Percentiles rank a stretch among this genome's conserved stretches.
Evolutionary conservation across 2,797 vertebrate species (phyloP).

Genomic region (Eptatretus atami): DNA sequence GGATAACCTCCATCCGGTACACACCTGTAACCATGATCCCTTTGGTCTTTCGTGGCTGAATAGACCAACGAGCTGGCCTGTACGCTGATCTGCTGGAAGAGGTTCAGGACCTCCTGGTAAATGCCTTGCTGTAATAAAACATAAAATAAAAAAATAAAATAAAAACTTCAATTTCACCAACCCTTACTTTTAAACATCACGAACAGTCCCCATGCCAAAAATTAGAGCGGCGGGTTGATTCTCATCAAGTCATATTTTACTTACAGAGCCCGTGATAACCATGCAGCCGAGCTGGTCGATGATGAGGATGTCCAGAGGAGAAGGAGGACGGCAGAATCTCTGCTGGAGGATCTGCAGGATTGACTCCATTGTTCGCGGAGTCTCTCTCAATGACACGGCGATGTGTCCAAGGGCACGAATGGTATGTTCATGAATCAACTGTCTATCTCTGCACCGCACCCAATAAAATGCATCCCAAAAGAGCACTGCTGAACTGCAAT

Average conservation of each 20-base stretch:
- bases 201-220: no score
- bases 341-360: slow-evolving; percentile 93
- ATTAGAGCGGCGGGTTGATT: no score
- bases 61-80: slow-evolving; percentile 92
- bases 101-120: slow-evolving; percentile 91
- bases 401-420: slow-evolving; percentile 83
- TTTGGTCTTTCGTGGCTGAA: slow-evolving; percentile 68
- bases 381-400: slow-evolving; percentile 61
- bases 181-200: no score
- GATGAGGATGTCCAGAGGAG: slow-evolving; percentile 72
- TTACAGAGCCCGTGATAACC: slow-evolving; percentile 86
- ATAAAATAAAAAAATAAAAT: no score
- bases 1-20: neutral
- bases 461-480: neutral
- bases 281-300: slow-evolving; percentile 88
- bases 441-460: slow-evolving; percentile 32
- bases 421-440: slow-evolving; percentile 85
- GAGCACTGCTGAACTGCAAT: no score
- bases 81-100: slow-evolving; percentile 96
- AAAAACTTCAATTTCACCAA: no score
- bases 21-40: slow-evolving; percentile 89
- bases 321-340: slow-evolving; percentile 92
- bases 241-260: slow-evolving; percentile 8
- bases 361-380: slow-evolving; percentile 83
- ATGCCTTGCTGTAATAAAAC: slow-evolving; percentile 50